Evolutionary conservation across 2,888 invertebrate genomes (phyloP).

Genomic region (Mythimna albipuncta): DNA sequence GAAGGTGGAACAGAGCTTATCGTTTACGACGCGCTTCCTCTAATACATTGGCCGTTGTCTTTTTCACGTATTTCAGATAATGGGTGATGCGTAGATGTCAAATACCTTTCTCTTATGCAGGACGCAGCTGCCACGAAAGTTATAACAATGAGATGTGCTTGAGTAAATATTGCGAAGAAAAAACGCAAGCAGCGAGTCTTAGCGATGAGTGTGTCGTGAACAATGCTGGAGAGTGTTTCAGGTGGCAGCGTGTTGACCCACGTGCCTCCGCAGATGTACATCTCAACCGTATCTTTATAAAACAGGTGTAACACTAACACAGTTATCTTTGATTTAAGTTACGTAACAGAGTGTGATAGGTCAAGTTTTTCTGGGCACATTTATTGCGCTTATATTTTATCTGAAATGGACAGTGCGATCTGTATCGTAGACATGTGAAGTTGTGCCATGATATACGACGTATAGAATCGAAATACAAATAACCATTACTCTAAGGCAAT

Average conservation of each 20-base stretch:
- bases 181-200: constrained; percentile 74
- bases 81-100: constrained; percentile 70
- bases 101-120: constrained; percentile 71
- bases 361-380: constrained; percentile 50
- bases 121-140: constrained; percentile 78
- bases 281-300: constrained; percentile 50
- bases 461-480: constrained; percentile 28
- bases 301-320: constrained; percentile 55
- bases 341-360: constrained; percentile 58
- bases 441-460: constrained; percentile 23
- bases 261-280: constrained; percentile 64
- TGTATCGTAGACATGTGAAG: constrained; percentile 20
- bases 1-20: constrained; percentile 67
- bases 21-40: constrained; percentile 70
- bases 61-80: constrained; percentile 79
- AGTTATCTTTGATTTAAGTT: constrained; percentile 46
- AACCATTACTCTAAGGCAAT: constrained; percentile 16
- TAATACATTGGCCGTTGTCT: constrained; percentile 74
- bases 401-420: constrained; percentile 24
- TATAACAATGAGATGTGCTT: constrained; percentile 77
- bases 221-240: constrained; percentile 82
- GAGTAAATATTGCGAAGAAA: constrained; percentile 79
- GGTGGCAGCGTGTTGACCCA: constrained; percentile 77
- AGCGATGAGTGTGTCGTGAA: constrained; percentile 81
- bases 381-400: constrained; percentile 36